phyloP scores from a whole-genome alignment of 1,140 invertebrate genomes.

The Cryptotermes secundus region DNA sequence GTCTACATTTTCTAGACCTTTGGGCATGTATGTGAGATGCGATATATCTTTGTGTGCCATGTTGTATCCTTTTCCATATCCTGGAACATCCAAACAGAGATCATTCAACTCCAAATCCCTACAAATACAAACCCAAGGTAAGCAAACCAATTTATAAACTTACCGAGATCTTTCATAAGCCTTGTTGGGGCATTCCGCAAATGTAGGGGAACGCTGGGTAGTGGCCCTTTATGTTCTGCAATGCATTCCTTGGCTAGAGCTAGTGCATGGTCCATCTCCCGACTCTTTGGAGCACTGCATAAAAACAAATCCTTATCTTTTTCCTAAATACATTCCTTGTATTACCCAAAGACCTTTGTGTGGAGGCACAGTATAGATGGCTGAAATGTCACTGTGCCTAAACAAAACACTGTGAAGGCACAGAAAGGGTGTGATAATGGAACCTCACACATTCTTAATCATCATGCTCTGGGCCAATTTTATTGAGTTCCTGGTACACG shows the following conservation, averaged over 20 bases:
- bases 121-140: neutral
- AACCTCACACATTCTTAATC: no score
- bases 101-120: neutral
- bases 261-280: slow-evolving; percentile 68
- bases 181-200: slow-evolving; percentile 78
- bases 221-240: slow-evolving; percentile 62
- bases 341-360: no score
- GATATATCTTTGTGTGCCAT: slow-evolving; percentile 55
- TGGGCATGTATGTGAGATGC: slow-evolving; percentile 64
- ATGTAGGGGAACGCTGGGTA: slow-evolving; percentile 72
- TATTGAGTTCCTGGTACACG: no score
- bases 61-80: slow-evolving; percentile 65
- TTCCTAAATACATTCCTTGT: no score
- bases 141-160: slow-evolving; percentile 33
- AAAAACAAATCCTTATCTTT: neutral
- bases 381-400: no score
- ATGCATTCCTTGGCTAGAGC: slow-evolving; percentile 60
- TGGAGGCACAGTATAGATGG: no score
- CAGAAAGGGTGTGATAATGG: no score
- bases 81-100: slow-evolving; percentile 48
- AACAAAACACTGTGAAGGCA: no score
- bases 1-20: slow-evolving; percentile 62
- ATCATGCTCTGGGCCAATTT: no score
- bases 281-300: slow-evolving; percentile 68
- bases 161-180: slow-evolving; percentile 75